Percentiles rank a stretch among this genome's conserved stretches.
These are phyloP conservation scores for Eurytoma californica DNA, from an alignment of 2,888 invertebrate species.

Conservation along the genomic window DNA sequence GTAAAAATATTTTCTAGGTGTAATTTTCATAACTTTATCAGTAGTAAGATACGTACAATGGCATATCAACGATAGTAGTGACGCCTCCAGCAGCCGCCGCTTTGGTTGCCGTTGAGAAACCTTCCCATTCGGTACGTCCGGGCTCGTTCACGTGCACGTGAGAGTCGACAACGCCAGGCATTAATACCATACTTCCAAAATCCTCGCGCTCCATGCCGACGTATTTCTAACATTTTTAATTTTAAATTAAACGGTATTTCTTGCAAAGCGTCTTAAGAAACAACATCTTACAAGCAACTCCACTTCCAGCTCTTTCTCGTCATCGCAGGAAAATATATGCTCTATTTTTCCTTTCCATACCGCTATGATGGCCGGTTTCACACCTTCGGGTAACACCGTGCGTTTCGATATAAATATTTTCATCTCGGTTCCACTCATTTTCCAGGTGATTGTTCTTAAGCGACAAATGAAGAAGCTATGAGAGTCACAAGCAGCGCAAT, in stretches of 20 bases:
- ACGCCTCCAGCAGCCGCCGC: constrained; percentile 85
- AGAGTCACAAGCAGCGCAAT: too few species aligned
- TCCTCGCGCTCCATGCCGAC: constrained; percentile 66
- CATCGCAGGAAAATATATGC: constrained; percentile 72
- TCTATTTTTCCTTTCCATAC: constrained; percentile 78
- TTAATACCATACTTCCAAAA: constrained; percentile 77
- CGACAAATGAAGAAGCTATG: neutral
- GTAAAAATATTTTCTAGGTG: too few species aligned
- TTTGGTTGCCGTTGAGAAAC: constrained; percentile 82
- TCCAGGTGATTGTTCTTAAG: neutral
- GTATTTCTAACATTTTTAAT: constrained; percentile 54
- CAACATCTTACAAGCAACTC: neutral
- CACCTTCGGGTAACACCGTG: constrained; percentile 60
- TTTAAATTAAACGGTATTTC: too few species aligned
- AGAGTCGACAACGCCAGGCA: constrained; percentile 84
- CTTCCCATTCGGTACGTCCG: constrained; percentile 84
- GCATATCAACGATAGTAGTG: constrained; percentile 85
- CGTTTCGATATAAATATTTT: constrained; percentile 60
- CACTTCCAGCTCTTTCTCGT: constrained; percentile 24
- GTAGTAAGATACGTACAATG: constrained; percentile 76
- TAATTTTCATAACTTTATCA: neutral
- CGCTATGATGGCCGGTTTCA: constrained; percentile 76
- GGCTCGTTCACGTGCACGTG: constrained; percentile 87
- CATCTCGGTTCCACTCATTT: constrained; percentile 20
- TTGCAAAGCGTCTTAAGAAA: too few species aligned